Evolutionary conservation across 1,140 invertebrate genomes (phyloP), one percentile per base, ranked within the genome.

Genomic region (Dinoponera quadriceps): DNA sequence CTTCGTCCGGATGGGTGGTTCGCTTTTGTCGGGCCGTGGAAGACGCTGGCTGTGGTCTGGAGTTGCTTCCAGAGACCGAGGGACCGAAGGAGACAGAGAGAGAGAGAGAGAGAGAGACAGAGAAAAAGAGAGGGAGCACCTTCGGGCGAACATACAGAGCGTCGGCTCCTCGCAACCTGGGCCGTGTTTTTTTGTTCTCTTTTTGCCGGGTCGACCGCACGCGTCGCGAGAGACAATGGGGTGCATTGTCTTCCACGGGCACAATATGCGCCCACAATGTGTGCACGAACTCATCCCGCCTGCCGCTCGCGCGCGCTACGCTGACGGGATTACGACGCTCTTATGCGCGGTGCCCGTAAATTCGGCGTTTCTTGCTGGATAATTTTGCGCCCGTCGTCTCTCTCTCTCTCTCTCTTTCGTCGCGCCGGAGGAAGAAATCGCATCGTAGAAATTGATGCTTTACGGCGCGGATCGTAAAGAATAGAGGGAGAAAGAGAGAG

Each of bases 241-340:
- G 49, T 20, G 71, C 68, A 83, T 83, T 78, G 84, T 77, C 72
- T 75, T 75, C 18, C 51, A 22, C 72, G 49, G 18, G 71, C 55
- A 38, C 68, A 83, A 81, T 78, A 87, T 74, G 85, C 82, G 65
- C 62, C 29, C 68, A 83, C 84, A 83, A 87, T 82, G 85, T 85
- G 66, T 65, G 65, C 65, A 48, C 51, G 13, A 80, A 44, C 54
- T 65, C 65, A 80, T 57, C 72, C 14, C 48, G 68, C 20, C 25
- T 22, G 14, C 25, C 51, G 51, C 27, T 71, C 69, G 0, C 38
- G 38, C 27, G 69, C 27, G 29, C 44, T 5, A 49, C 20, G 18
- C 57, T 82, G 59, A 74, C 71, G 78, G 78, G 55, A 74, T 82
- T 72, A 74, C 57, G 27, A 22, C 25, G 68, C 71, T 82, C 78